phyloP scores from a whole-genome alignment of 2,113 vertebrate species.

The Cryptomyrus ogoouensis region DNA sequence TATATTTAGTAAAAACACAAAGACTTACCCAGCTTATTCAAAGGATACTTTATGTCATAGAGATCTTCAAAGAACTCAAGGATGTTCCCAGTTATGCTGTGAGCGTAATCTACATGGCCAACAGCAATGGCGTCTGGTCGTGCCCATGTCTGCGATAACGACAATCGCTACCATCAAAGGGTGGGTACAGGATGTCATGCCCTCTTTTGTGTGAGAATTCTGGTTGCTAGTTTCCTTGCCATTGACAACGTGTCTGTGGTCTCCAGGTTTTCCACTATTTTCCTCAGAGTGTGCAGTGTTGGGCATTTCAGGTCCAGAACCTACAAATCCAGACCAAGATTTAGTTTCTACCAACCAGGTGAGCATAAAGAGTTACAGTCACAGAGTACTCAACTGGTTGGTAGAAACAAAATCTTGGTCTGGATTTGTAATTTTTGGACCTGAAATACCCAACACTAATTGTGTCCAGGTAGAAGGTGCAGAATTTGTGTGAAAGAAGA shows the following conservation, averaged over 20 bases:
- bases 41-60: slow-evolving; percentile 35
- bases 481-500: background rate
- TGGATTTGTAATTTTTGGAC: background rate
- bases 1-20: background rate
- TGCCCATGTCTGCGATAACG: slow-evolving; percentile 45
- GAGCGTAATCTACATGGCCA: slow-evolving; percentile 41
- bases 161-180: background rate
- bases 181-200: background rate
- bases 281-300: background rate
- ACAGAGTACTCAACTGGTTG: background rate
- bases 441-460: background rate
- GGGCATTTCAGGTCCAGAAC: background rate
- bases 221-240: background rate
- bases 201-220: background rate
- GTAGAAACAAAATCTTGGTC: background rate
- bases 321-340: background rate
- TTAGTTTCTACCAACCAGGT: background rate
- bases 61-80: slow-evolving; percentile 37
- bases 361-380: background rate
- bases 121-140: slow-evolving; percentile 38
- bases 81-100: slow-evolving; percentile 38
- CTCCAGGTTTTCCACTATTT: background rate
- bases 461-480: background rate
- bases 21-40: slow-evolving; percentile 48
- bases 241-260: background rate